phyloP scores from a whole-genome alignment of 1,140 invertebrate genomes.

The Aphelinus certus region DNA sequence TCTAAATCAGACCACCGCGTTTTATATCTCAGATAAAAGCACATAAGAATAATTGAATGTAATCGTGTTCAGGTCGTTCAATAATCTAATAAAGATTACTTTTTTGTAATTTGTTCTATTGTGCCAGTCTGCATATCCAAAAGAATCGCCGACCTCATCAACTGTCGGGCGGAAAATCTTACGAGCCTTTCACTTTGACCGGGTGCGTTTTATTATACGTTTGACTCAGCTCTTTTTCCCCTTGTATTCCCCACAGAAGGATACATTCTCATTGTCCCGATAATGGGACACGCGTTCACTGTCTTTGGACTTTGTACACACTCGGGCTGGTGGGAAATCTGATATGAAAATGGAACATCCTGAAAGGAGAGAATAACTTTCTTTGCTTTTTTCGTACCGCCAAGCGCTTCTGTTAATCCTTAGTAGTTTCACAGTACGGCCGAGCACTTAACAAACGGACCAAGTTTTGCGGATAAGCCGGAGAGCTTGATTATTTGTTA shows the following conservation, averaged over 20 bases:
- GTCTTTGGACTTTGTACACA: neutral
- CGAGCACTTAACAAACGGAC: slow-evolving; percentile 30
- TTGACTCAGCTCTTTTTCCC: no score
- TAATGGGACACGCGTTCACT: slow-evolving; percentile 22
- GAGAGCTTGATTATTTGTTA: slow-evolving; percentile 28
- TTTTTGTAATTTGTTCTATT: no score
- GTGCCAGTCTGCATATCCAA: no score
- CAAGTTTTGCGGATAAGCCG: slow-evolving; percentile 21
- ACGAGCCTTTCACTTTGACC: no score
- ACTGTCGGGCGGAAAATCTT: no score
- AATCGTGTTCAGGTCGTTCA: no score
- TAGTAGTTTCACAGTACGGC: neutral
- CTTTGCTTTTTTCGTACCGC: neutral
- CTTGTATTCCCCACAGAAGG: slow-evolving; percentile 12
- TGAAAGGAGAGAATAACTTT: slow-evolving; percentile 20
- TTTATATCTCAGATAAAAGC: no score
- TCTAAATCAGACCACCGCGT: no score
- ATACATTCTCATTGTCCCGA: slow-evolving; percentile 25
- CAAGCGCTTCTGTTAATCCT: slow-evolving; percentile 20
- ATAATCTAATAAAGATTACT: no score
- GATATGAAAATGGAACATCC: slow-evolving; percentile 35
- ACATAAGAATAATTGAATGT: no score
- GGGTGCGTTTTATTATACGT: no score
- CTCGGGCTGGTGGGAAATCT: slow-evolving; percentile 25
- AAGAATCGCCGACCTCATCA: no score